Conservation (phyloP, 2,113 vertebrate genomes). For the Martes martes region DNA sequence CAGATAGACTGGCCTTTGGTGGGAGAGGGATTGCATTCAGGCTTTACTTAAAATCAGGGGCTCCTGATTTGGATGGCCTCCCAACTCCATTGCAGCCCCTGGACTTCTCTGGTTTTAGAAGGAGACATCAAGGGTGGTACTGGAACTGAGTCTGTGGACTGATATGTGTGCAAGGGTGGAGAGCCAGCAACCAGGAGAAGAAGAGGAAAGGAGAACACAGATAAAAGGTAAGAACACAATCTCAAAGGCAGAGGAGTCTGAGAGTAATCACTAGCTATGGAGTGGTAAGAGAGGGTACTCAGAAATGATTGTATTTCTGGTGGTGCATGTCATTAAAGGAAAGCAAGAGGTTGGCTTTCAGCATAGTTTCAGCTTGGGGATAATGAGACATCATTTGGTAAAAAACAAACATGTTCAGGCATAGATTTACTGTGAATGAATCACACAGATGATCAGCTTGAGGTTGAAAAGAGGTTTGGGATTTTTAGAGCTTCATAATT, state of each 20-base stretch:
- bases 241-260: not conserved
- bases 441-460: not conserved
- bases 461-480: not conserved
- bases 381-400: constrained; percentile 42
- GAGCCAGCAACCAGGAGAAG: not conserved
- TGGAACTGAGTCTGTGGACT: not conserved
- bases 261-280: not conserved
- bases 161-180: not conserved
- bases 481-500: constrained; percentile 35
- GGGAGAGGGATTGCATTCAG: not conserved
- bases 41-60: not conserved
- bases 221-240: not conserved
- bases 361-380: not conserved
- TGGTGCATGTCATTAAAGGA: not conserved
- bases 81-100: not conserved
- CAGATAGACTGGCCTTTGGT: not conserved
- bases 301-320: not conserved
- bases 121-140: not conserved
- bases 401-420: constrained; percentile 12
- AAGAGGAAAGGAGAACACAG: not conserved
- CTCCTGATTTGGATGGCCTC: not conserved
- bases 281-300: not conserved
- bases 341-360: not conserved
- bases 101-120: not conserved
- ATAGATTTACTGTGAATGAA: constrained; percentile 22